These are phyloP conservation scores for Rugalucina vietnamica DNA, from an alignment of 2,888 invertebrate species.

Conservation along the genomic window DNA sequence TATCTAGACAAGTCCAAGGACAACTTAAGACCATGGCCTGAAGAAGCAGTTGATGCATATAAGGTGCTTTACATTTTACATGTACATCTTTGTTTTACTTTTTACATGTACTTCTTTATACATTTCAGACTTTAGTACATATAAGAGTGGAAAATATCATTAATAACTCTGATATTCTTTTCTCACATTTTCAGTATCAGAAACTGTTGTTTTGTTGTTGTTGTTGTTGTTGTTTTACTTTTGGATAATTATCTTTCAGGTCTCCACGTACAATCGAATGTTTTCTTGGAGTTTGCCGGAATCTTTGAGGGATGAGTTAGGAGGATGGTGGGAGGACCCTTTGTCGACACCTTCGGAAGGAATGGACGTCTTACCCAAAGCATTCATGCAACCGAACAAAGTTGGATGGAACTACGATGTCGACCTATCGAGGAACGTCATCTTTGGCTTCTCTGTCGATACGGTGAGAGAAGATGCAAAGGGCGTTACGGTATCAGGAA, in stretches of 20 bases:
- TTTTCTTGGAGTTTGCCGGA: conserved; percentile 28
- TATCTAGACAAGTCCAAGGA: background rate
- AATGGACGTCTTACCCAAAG: conserved; percentile 34
- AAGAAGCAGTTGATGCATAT: conserved; percentile 32
- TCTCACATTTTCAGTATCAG: no score
- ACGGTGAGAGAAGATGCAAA: background rate
- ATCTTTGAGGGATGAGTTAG: conserved; percentile 33
- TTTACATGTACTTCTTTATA: no score
- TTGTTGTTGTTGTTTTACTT: no score
- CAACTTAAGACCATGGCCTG: conserved; percentile 48
- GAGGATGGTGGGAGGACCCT: conserved; percentile 51
- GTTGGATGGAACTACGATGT: conserved; percentile 26
- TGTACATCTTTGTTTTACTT: no score
- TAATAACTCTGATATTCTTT: no score
- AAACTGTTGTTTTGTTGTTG: no score
- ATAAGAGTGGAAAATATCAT: no score
- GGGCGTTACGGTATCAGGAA: conserved; percentile 26
- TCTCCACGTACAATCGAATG: background rate
- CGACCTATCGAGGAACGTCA: conserved; percentile 21
- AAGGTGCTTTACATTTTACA: background rate
- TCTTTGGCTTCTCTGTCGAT: conserved; percentile 13
- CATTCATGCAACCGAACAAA: conserved; percentile 15
- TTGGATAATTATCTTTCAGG: no score
- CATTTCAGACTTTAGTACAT: no score
- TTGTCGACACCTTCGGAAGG: conserved; percentile 33